phyloP scores from a whole-genome alignment of 2,888 invertebrate species.

The Aphrophora alni region DNA sequence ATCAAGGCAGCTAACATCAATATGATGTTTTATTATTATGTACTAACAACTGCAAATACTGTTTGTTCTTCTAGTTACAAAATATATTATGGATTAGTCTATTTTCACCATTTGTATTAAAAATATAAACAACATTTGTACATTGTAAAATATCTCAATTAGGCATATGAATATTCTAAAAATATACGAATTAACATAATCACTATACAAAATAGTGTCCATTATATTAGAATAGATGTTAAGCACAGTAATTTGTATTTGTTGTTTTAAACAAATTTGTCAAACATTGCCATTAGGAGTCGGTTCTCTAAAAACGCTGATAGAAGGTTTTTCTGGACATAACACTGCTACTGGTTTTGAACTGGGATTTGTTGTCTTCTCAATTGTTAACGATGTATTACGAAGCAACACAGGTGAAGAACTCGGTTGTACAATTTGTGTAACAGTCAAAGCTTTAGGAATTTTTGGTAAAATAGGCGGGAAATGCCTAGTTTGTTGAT shows the following conservation, averaged over 20 bases:
- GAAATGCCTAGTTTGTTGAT: conserved; percentile 35
- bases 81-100: neutral
- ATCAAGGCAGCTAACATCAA: neutral
- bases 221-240: neutral
- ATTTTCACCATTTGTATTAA: neutral
- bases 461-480: conserved; percentile 52
- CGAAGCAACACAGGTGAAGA: conserved; percentile 27
- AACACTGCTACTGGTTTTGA: conserved; percentile 42
- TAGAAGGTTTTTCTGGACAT: conserved; percentile 50
- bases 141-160: neutral
- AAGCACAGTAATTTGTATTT: neutral
- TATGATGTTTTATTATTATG: neutral
- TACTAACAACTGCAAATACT: neutral
- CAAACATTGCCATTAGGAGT: conserved; percentile 35
- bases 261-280: neutral
- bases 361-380: conserved; percentile 42
- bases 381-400: conserved; percentile 46
- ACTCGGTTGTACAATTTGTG: conserved; percentile 66
- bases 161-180: neutral
- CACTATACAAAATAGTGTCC: neutral
- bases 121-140: neutral
- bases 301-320: conserved; percentile 50
- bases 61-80: neutral
- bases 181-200: neutral
- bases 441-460: conserved; percentile 78